Percentiles rank a stretch among this genome's conserved stretches.
These are phyloP conservation scores for Pungitius pungitius DNA, from an alignment of 2,113 vertebrate genomes.

Conservation along the genomic window DNA sequence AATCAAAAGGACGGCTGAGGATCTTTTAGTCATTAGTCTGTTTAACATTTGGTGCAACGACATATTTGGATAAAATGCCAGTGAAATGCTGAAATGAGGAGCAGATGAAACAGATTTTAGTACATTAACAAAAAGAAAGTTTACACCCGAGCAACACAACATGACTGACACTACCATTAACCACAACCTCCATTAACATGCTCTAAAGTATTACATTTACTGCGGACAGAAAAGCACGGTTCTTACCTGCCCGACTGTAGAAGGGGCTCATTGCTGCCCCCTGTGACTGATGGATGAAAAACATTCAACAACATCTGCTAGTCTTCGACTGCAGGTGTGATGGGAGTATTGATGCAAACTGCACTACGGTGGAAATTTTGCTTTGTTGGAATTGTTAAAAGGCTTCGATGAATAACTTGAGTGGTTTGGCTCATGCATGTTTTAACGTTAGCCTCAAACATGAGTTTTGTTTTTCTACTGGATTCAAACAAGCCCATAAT, in stretches of 20 bases:
- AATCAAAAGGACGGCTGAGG: slow-evolving; percentile 81
- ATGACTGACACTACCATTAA: not conserved
- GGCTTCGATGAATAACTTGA: not conserved
- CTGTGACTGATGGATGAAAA: not conserved
- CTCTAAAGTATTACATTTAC: not conserved
- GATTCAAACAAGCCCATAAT: not conserved
- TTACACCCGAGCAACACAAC: not conserved
- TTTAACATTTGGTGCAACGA: slow-evolving; percentile 55
- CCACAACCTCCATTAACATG: not conserved
- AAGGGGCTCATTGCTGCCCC: not conserved
- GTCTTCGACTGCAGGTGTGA: not conserved
- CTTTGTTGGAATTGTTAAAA: slow-evolving; percentile 4
- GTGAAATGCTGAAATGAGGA: slow-evolving; percentile 8
- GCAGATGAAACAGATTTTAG: not conserved
- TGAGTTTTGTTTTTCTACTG: not conserved
- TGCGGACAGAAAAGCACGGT: not conserved
- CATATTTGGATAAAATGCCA: slow-evolving; percentile 29
- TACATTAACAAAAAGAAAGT: slow-evolving; percentile 2
- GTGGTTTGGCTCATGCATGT: not conserved
- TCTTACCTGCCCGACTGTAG: not conserved
- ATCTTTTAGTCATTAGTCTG: slow-evolving; percentile 57
- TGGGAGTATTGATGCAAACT: too few relatives aligned
- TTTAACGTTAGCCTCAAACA: not conserved
- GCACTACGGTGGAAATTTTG: too few relatives aligned
- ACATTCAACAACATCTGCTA: not conserved